Evolutionary conservation across 2,888 invertebrate genomes (phyloP), one percentile per base, ranked within the genome.

Genomic region (Trichogramma evanescens): DNA sequence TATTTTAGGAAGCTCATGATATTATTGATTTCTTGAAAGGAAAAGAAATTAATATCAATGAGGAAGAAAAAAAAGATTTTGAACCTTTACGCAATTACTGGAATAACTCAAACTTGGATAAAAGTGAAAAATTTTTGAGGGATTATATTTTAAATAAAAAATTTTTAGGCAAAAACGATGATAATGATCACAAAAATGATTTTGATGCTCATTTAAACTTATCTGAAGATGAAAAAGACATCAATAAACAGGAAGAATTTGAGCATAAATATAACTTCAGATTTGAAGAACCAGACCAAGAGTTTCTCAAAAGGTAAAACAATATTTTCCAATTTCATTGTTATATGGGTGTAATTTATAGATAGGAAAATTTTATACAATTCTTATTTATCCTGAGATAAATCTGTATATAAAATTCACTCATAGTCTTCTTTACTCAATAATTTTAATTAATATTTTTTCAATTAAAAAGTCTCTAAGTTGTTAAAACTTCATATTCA

Each of bases 261-360:
- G 97, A 98, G 74, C 84, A 91, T 51, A 95, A 96, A 67, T 98
- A 89, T 78, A 97, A 98, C 81, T 96, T 95, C 77, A 84, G 98
- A 65, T 98, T 89, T 77, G 96, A 99, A 78, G 96, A 98, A 77
- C 97, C 95, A 0, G 96, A 97, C 77, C 85, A 89, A 53, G 93
- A 95, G 68, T 95, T 89, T 78, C 88, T 92, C 40, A 78, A 78
- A 60, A 67, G 70, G 69, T 74, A 62, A 57, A 40, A 54, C 41
- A 49, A 42, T 50, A 43, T 48, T 55, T 6, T 26, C 26, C 26
- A 26, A 26, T 26, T 26, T 26, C 26, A 26, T 26, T 56, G 52
- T 49, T 58, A 8, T 40, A 57, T 26, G 26, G 26, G 26, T 26
- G 26, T 26, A 26, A 44, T 6, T 62, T 10, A 38, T 40, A 43